These are phyloP conservation scores for Parauchenoglanis punctatus DNA, from an alignment of 2,797 vertebrate species.

Conservation along the genomic window DNA sequence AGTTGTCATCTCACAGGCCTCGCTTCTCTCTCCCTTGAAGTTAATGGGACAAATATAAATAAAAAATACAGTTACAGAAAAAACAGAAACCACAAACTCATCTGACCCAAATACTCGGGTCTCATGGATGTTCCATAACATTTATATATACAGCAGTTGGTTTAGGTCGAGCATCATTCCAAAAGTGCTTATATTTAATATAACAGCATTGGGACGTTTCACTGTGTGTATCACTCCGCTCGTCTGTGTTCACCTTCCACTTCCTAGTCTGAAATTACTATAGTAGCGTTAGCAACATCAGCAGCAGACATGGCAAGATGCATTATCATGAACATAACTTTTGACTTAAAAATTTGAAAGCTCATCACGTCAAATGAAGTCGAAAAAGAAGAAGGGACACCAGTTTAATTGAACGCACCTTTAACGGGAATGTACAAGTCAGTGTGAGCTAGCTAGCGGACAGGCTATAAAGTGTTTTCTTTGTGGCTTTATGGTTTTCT, in stretches of 20 bases:
- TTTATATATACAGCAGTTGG: background rate
- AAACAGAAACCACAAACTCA: background rate
- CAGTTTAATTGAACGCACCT: background rate
- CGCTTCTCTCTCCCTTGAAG: too few species aligned
- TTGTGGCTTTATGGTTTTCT: too few species aligned
- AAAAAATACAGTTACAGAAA: too few species aligned
- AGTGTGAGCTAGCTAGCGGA: background rate
- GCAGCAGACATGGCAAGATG: background rate
- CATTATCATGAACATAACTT: background rate
- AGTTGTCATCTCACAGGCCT: background rate
- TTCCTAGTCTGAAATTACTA: background rate
- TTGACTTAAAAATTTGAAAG: background rate
- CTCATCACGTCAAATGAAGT: background rate
- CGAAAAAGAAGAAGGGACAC: background rate
- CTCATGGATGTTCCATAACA: background rate
- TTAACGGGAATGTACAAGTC: background rate
- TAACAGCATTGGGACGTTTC: background rate
- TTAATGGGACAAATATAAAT: too few species aligned
- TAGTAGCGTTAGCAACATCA: background rate
- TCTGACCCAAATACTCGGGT: background rate
- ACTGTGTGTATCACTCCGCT: background rate
- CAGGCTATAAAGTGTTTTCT: too few species aligned
- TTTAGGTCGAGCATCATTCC: background rate
- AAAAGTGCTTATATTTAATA: background rate
- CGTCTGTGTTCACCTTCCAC: too few species aligned